phyloP scores from a whole-genome alignment of 2,113 vertebrate species.

The Garra rufa region DNA sequence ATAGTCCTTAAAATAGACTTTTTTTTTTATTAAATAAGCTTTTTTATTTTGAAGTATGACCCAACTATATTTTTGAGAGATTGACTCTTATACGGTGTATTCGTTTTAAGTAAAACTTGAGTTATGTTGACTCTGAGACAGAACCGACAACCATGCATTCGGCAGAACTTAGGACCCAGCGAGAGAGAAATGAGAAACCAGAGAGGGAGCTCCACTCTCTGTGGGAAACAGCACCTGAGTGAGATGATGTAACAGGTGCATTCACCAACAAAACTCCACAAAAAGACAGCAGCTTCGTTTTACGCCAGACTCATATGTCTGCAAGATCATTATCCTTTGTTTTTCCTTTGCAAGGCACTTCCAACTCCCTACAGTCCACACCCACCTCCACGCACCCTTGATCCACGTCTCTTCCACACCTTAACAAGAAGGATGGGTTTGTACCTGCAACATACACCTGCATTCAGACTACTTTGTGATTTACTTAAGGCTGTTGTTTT shows the following conservation, averaged over 20 bases:
- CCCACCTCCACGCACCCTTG: slow-evolving; percentile 8
- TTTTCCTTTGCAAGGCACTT: background rate
- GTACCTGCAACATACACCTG: background rate
- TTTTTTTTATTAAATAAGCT: too few relatives aligned
- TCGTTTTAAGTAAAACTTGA: background rate
- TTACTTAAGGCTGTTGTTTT: background rate
- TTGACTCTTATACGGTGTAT: too few relatives aligned
- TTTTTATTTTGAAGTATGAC: too few relatives aligned
- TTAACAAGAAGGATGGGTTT: background rate
- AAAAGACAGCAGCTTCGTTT: slow-evolving; percentile 20
- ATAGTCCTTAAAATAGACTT: too few relatives aligned
- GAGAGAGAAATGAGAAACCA: slow-evolving; percentile 17
- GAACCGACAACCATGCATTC: background rate
- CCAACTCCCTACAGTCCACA: slow-evolving; percentile 27
- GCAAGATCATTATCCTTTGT: background rate
- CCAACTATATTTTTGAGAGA: too few relatives aligned
- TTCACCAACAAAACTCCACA: slow-evolving; percentile 27
- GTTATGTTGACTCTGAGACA: background rate
- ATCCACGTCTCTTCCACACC: slow-evolving; percentile 17
- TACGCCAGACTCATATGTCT: background rate
- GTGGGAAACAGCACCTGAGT: slow-evolving; percentile 40
- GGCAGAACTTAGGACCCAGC: slow-evolving; percentile 48
- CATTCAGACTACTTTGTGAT: background rate
- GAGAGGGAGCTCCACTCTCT: background rate
- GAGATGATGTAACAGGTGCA: slow-evolving; percentile 56